A percentile compares a stretch with the other conserved stretches of the same genome.
phyloP scores from a whole-genome alignment of 2,888 invertebrate species.

The Clusia tigrina region DNA sequence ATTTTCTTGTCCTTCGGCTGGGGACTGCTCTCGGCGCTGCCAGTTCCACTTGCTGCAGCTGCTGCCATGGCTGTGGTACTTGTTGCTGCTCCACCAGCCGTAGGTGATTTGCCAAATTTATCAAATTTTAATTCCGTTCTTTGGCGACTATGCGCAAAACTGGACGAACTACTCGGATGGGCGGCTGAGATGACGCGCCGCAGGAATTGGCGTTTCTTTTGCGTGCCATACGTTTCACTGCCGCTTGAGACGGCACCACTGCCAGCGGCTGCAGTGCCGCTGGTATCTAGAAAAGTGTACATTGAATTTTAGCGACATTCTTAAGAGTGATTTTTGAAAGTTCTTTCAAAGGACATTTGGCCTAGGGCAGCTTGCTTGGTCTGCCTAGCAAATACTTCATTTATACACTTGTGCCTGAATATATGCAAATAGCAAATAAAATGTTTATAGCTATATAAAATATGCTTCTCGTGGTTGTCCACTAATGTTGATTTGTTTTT shows the following conservation, averaged over 20 bases:
- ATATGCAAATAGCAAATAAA: no score
- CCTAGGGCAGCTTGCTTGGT: no score
- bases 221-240: conserved; percentile 37
- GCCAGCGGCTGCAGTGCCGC: conserved; percentile 25
- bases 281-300: conserved; percentile 15
- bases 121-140: conserved; percentile 48
- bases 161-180: conserved; percentile 27
- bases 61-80: no score
- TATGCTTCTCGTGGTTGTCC: no score
- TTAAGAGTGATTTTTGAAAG: no score
- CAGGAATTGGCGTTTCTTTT: conserved; percentile 46
- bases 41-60: conserved; percentile 3
- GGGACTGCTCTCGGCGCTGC: conserved; percentile 25
- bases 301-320: no score
- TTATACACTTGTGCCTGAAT: no score
- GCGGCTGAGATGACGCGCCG: conserved; percentile 49
- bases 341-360: no score
- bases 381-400: no score
- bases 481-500: no score
- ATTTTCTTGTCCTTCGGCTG: conserved; percentile 51
- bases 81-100: conserved; percentile 29
- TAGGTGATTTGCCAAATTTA: conserved; percentile 49
- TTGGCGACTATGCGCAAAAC: conserved; percentile 33
- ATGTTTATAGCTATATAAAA: no score
- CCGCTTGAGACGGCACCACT: conserved; percentile 32